These are phyloP conservation scores for Odontamblyopus lacepedii DNA, from an alignment of 2,797 vertebrate species.

Conservation along the genomic window DNA sequence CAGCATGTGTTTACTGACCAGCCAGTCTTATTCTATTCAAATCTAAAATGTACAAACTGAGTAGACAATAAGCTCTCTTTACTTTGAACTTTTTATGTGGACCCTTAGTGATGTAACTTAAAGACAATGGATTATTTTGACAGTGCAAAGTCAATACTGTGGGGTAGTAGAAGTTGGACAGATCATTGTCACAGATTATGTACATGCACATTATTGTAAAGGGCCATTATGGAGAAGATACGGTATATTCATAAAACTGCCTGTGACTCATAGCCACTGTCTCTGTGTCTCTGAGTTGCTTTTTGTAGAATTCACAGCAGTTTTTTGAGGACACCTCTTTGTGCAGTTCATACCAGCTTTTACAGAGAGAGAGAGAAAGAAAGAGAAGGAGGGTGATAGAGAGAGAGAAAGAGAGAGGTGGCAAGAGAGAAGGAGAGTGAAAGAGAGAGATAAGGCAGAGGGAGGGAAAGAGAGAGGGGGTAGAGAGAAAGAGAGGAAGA, in stretches of 20 bases:
- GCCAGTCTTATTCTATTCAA: no score
- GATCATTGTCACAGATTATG: no score
- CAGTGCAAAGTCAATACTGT: no score
- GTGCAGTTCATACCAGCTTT: background rate
- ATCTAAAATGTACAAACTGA: no score
- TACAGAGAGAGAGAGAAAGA: background rate
- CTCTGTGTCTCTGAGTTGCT: background rate
- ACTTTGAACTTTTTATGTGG: no score
- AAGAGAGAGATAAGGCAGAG: no score
- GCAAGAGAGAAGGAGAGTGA: background rate
- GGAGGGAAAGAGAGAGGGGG: no score
- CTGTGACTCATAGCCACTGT: background rate
- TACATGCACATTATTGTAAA: background rate
- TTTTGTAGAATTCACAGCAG: constrained; percentile 15
- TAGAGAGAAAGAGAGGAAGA: background rate
- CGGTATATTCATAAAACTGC: background rate
- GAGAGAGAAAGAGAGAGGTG: background rate
- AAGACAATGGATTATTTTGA: no score
- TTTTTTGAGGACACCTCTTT: background rate
- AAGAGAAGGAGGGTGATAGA: background rate
- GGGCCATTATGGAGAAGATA: background rate
- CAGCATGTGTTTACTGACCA: no score
- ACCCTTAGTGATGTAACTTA: no score
- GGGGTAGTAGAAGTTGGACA: no score
- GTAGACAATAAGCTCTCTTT: no score